Evolutionary conservation across 2,797 vertebrate species (phyloP).

Genomic region (Rallus crepitans): DNA sequence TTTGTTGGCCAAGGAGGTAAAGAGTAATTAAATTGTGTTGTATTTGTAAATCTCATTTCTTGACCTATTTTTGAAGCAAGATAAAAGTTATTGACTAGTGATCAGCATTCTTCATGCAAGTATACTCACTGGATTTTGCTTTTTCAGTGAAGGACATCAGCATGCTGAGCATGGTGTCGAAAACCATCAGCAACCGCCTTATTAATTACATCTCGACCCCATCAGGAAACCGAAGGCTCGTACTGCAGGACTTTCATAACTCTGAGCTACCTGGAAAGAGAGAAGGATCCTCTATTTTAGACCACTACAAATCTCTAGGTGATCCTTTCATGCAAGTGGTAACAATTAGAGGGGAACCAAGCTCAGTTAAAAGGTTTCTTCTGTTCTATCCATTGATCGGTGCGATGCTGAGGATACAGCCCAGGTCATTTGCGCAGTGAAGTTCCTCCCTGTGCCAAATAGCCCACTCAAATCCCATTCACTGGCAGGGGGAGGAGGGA

Average conservation of each 20-base stretch:
- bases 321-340: slow-evolving; percentile 53
- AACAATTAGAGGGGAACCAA: slow-evolving; percentile 14
- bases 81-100: not conserved
- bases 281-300: slow-evolving; percentile 50
- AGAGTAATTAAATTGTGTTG: not conserved
- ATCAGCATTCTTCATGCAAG: not conserved
- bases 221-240: slow-evolving; percentile 83
- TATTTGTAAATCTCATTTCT: not conserved
- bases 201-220: slow-evolving; percentile 84
- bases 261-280: slow-evolving; percentile 36
- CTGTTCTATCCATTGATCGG: fast-evolving
- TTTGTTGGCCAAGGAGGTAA: not conserved
- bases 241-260: slow-evolving; percentile 83
- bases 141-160: slow-evolving; percentile 88
- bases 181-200: slow-evolving; percentile 79
- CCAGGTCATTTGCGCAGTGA: not conserved
- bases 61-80: not conserved
- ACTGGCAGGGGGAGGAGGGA: not conserved
- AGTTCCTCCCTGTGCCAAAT: not conserved
- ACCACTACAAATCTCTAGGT: slow-evolving; percentile 89
- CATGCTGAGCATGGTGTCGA: slow-evolving; percentile 89
- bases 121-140: slow-evolving; percentile 16
- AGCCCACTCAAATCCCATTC: not conserved
- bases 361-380: not conserved
- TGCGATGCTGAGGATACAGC: not conserved